Base-by-base conservation (phyloP, 2,797 vertebrate species). In the Graptemys geographica region DNA sequence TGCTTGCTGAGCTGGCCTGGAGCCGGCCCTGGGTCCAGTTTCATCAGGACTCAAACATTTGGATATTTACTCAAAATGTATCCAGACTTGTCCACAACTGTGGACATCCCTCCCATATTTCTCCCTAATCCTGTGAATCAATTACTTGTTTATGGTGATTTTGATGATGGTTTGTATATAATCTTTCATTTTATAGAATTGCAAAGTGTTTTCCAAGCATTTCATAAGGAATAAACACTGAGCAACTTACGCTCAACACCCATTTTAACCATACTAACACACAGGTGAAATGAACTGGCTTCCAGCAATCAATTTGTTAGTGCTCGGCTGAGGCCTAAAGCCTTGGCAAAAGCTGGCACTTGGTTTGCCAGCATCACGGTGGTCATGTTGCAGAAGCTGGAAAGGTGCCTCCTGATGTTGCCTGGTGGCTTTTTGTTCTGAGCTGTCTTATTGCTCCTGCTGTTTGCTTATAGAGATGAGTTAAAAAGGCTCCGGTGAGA, bases 41-140 rank as follows among this genome's bases (percentile, higher is more conserved):
- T 78, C 19, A 47, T 78, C 44, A 78, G 41, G 15, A 78, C 44
- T 78, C 74, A 28, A 49, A 28, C 74, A 47, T 49, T 49, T 47
- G 41, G 44, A 56, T 12, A 33, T 49, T 62, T 41, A 53, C 15
- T 31, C 83, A 44, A 8, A 95, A 72, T 0, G 0, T 10, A 33
- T 53, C 41, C 72, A 84, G 49, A 33, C 79, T 81, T 84, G 18
- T 27, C 81, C 3, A 4, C 5, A 2, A 0, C 0, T 56, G 15
- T 18, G 37, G 37, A 37, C 37, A 4, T 0, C 41, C 3, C 1
- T 25, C 27, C 56, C 41, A 5, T 11, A 0, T 56, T 87, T 82
- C 76, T n/a, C 13, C 3, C 69, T 49, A 47, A 28, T 78, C 25
- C 41, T 49, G 25, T 16, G 13, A 47, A 28, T 13, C 74, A 28